Percentiles rank a stretch among this genome's conserved stretches.
phyloP scores from a whole-genome alignment of 2,888 invertebrate genomes.

The Holacanthella duospinosa region DNA sequence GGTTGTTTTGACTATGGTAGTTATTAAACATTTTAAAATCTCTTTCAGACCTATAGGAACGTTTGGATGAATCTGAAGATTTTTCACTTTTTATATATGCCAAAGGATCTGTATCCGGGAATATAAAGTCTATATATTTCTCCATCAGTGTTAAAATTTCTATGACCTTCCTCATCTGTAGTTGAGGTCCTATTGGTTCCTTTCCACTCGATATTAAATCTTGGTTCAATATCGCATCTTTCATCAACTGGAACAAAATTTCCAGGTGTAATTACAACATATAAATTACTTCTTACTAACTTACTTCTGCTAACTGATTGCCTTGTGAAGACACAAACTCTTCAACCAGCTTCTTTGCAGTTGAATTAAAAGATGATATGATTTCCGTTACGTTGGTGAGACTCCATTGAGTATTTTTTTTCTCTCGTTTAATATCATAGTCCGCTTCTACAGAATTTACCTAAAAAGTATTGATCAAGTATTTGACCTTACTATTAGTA shows the following conservation, averaged over 20 bases:
- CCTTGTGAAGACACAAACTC: slow-evolving; percentile 35
- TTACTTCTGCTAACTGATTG: slow-evolving; percentile 34
- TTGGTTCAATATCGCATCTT: slow-evolving; percentile 25
- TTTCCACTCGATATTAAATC: slow-evolving; percentile 25
- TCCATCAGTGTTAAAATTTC: slow-evolving; percentile 32
- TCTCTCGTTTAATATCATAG: slow-evolving; percentile 33
- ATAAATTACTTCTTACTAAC: no score
- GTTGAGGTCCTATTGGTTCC: slow-evolving; percentile 31
- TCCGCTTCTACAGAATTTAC: slow-evolving; percentile 34
- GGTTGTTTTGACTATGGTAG: no score
- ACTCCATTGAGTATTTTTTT: slow-evolving; percentile 21
- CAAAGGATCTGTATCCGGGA: slow-evolving; percentile 31
- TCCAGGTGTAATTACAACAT: no score
- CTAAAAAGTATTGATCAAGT: no score
- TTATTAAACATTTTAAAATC: no score
- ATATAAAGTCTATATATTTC: slow-evolving; percentile 34
- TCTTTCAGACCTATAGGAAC: slow-evolving; percentile 24
- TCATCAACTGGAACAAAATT: slow-evolving; percentile 21
- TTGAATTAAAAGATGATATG: slow-evolving; percentile 23
- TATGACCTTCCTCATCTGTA: slow-evolving; percentile 31
- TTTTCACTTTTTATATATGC: slow-evolving; percentile 32
- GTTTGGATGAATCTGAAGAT: slow-evolving; percentile 35
- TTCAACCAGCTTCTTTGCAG: slow-evolving; percentile 30
- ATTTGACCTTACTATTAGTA: neutral
- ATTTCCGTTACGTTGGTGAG: slow-evolving; percentile 32